Percentiles rank a stretch among this genome's conserved stretches.
Evolutionary conservation across 1,140 invertebrate species (phyloP).

Genomic region (Drosophila kohkoa): DNA sequence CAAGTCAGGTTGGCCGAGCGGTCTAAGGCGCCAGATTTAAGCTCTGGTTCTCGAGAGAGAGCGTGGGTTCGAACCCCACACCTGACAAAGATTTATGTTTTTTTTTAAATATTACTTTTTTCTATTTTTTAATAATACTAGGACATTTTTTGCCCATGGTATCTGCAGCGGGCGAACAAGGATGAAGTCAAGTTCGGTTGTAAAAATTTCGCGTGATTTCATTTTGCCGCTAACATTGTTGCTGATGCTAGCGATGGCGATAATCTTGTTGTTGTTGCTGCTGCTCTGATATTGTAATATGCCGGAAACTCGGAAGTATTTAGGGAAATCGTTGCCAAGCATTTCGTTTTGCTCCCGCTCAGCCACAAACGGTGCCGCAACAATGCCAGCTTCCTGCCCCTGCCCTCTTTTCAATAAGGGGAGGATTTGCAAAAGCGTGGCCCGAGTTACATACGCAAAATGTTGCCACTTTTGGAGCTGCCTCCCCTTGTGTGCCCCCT

Average conservation of each 20-base stretch:
- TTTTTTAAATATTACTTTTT: background rate
- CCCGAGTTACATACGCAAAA: conserved; percentile 22
- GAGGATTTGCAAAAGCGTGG: background rate
- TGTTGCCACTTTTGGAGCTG: conserved; percentile 18
- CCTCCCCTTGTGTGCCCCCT: conserved; percentile 17
- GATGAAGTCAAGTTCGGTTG: conserved; percentile 63
- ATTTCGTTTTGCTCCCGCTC: conserved; percentile 57
- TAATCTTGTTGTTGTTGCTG: conserved; percentile 58
- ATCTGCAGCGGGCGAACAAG: conserved; percentile 17
- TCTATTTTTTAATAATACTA: background rate
- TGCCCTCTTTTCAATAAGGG: background rate
- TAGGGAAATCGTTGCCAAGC: conserved; percentile 82
- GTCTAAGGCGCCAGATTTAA: conserved; percentile 4
- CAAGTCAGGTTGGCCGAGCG: conserved; percentile 2
- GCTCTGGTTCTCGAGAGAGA: conserved; percentile 4
- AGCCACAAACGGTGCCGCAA: conserved; percentile 38
- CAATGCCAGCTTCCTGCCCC: conserved; percentile 16
- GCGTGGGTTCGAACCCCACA: conserved; percentile 4
- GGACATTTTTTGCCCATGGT: conserved; percentile 45
- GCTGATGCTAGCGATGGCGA: conserved; percentile 55
- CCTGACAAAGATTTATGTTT: background rate
- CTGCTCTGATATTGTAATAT: conserved; percentile 73
- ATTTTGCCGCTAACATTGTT: conserved; percentile 71
- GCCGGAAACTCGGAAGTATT: conserved; percentile 81
- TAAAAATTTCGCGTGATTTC: conserved; percentile 82